Evolutionary conservation across 2,113 vertebrate species (phyloP).

Genomic region (Nesogale talazaci): DNA sequence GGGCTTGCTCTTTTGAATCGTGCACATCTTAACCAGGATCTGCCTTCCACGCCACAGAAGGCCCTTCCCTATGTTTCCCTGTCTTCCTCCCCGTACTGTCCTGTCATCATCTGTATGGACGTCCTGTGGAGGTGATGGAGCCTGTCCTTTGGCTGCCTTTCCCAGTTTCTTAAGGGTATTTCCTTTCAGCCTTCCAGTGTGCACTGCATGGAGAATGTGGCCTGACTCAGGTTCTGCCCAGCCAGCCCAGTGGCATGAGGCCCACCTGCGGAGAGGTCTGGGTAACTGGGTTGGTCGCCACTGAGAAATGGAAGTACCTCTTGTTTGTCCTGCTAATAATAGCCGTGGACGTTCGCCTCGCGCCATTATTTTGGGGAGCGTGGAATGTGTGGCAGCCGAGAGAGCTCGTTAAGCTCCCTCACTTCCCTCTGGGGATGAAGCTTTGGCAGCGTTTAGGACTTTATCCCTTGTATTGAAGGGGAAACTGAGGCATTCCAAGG

Average conservation of each 20-base stretch:
- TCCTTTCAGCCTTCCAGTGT: conserved; percentile 72
- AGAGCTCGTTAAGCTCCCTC: conserved; percentile 50
- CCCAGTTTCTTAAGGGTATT: conserved; percentile 65
- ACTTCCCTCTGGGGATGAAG: conserved; percentile 56
- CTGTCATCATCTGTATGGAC: background rate
- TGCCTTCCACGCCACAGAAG: background rate
- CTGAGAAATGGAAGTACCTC: conserved; percentile 68
- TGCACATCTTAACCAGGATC: background rate
- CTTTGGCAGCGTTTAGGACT: background rate
- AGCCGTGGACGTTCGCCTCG: conserved; percentile 36
- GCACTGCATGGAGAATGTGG: conserved; percentile 54
- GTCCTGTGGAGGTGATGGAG: conserved; percentile 65
- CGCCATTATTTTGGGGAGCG: conserved; percentile 75
- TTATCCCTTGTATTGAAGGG: conserved; percentile 31
- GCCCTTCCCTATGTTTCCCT: conserved; percentile 6
- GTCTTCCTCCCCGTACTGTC: conserved; percentile 14
- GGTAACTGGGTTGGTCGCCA: conserved; percentile 60
- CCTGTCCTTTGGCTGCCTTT: conserved; percentile 77
- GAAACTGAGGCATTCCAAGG: conserved; percentile 67
- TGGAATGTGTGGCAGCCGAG: conserved; percentile 69
- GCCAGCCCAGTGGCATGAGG: conserved; percentile 43
- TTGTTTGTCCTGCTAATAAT: conserved; percentile 76
- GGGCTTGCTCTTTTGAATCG: background rate
- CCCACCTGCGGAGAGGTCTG: conserved; percentile 74
- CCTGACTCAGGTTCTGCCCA: conserved; percentile 66